Evolutionary conservation across 1,140 invertebrate species (phyloP).

Genomic region (Ooceraea biroi): DNA sequence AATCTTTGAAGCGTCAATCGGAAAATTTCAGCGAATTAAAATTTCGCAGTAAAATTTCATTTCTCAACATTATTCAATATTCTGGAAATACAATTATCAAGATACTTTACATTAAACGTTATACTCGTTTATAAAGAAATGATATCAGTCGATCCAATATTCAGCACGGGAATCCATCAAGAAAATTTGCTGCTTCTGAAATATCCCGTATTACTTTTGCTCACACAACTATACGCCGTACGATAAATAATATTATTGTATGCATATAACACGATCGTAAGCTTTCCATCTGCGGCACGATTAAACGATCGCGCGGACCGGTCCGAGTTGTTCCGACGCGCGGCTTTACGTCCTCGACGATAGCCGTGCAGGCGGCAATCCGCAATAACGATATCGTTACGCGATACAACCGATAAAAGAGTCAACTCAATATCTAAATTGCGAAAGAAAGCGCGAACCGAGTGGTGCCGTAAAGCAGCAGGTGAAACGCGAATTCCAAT

Average conservation of each 20-base stretch:
- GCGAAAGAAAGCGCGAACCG: constrained; percentile 38
- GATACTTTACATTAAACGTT: neutral
- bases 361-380: neutral
- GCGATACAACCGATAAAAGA: constrained; percentile 36
- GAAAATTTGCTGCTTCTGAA: neutral
- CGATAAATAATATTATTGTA: constrained; percentile 51
- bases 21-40: neutral
- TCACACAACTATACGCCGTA: constrained; percentile 26
- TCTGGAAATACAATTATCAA: neutral
- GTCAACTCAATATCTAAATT: constrained; percentile 44
- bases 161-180: neutral
- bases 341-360: constrained; percentile 22
- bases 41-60: neutral
- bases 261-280: constrained; percentile 28
- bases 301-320: constrained; percentile 44
- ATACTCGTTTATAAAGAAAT: neutral
- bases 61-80: neutral
- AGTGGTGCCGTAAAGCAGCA: constrained; percentile 30
- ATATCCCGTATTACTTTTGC: constrained; percentile 22
- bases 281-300: constrained; percentile 39
- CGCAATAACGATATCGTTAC: constrained; percentile 31
- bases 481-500: constrained; percentile 42
- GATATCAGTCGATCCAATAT: neutral
- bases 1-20: neutral
- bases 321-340: constrained; percentile 10